Evolutionary conservation across 2,888 invertebrate species (phyloP).

Genomic region (Cylloceria caligata): DNA sequence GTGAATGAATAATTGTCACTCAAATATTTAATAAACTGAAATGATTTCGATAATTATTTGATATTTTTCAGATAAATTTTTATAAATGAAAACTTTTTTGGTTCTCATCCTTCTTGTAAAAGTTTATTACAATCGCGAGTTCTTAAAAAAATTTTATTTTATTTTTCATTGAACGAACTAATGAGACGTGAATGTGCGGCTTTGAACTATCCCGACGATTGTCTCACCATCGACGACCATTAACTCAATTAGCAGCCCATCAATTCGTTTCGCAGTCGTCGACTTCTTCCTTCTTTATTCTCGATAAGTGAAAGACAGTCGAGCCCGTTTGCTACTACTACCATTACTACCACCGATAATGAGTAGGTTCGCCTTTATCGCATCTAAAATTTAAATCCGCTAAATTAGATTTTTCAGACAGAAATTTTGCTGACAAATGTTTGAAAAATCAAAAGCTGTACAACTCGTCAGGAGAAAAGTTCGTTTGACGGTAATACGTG

Average conservation of each 20-base stretch:
- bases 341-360: neutral
- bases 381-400: neutral
- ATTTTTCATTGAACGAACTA: too few species aligned
- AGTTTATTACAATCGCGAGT: too few species aligned
- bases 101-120: too few species aligned
- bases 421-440: neutral
- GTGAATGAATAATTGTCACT: too few species aligned
- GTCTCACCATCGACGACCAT: constrained; percentile 20
- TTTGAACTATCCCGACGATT: neutral
- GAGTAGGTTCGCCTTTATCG: constrained; percentile 1
- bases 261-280: constrained; percentile 38
- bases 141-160: too few species aligned
- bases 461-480: neutral
- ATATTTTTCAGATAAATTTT: too few species aligned
- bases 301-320: constrained; percentile 37
- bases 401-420: constrained; percentile 22
- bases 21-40: too few species aligned
- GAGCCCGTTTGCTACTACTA: neutral
- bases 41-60: too few species aligned
- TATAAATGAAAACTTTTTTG: too few species aligned
- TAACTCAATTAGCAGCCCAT: constrained; percentile 60
- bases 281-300: constrained; percentile 24
- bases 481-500: neutral
- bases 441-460: constrained; percentile 4
- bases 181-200: constrained; percentile 40